These are phyloP conservation scores for Cenopis cana DNA, from an alignment of 2,888 invertebrate genomes.

Conservation along the genomic window DNA sequence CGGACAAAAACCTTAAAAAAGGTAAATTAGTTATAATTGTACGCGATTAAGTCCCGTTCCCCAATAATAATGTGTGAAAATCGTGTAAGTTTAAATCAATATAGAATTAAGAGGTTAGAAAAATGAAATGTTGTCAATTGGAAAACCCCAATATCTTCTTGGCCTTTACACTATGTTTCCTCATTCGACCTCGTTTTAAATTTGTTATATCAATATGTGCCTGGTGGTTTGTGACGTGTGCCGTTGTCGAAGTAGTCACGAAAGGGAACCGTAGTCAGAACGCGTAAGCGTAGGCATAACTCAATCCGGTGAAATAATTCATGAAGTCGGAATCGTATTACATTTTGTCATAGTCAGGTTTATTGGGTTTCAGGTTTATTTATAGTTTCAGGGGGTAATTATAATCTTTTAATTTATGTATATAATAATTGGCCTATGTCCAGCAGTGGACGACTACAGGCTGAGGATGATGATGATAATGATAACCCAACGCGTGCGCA, in stretches of 20 bases:
- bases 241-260: slow-evolving; percentile 2
- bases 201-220: slow-evolving; percentile 33
- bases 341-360: slow-evolving; percentile 11
- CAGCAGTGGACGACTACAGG: too few species aligned
- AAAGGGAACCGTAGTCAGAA: neutral
- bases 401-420: too few species aligned
- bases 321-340: neutral
- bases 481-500: too few species aligned
- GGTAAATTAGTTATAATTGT: too few species aligned
- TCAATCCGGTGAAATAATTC: slow-evolving; percentile 24
- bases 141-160: slow-evolving; percentile 13
- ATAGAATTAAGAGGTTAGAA: too few species aligned
- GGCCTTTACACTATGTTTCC: neutral
- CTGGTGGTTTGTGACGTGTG: slow-evolving; percentile 19
- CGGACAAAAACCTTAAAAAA: too few species aligned
- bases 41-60: too few species aligned
- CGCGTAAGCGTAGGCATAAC: slow-evolving; percentile 6
- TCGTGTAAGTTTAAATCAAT: too few species aligned
- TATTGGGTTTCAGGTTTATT: slow-evolving; percentile 15
- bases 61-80: too few species aligned
- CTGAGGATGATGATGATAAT: too few species aligned
- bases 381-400: neutral
- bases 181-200: slow-evolving; percentile 30
- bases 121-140: too few species aligned
- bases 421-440: too few species aligned